A percentile compares a stretch with the other conserved stretches of the same genome.
Evolutionary conservation across 2,797 vertebrate genomes (phyloP).

Genomic region (Oryzias dopingdopingensis): DNA sequence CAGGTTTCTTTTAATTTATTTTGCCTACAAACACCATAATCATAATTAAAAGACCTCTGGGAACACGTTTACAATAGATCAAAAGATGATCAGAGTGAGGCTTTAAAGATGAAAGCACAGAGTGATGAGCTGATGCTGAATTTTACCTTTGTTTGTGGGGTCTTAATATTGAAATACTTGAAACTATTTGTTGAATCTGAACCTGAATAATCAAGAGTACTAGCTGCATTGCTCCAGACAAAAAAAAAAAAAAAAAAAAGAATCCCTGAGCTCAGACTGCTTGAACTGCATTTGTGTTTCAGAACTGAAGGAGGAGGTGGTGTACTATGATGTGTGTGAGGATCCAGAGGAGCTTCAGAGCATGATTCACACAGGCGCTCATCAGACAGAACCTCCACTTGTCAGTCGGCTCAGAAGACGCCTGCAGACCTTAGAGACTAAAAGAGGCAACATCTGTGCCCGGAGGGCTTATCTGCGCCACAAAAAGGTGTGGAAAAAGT

Average conservation of each 20-base stretch:
- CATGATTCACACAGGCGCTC: slow-evolving; percentile 54
- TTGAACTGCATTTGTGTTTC: slow-evolving; percentile 41
- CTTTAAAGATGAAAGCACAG: no score
- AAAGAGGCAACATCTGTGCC: slow-evolving; percentile 85
- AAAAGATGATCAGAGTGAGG: no score
- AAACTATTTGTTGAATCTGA: no score
- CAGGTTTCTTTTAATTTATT: no score
- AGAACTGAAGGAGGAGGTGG: slow-evolving; percentile 93
- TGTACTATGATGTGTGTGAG: slow-evolving; percentile 93
- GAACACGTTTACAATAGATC: no score
- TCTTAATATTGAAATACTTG: no score
- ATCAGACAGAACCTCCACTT: slow-evolving; percentile 48
- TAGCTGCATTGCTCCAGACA: not conserved
- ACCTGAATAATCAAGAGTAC: not conserved
- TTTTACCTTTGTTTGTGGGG: no score
- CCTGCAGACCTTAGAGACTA: slow-evolving; percentile 82
- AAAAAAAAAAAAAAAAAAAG: not conserved
- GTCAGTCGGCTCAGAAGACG: slow-evolving; percentile 73
- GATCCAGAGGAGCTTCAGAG: slow-evolving; percentile 86
- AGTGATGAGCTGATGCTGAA: no score
- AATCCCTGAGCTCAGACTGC: slow-evolving; percentile 1
- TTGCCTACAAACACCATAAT: no score
- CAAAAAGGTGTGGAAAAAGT: slow-evolving; percentile 79
- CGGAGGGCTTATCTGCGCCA: slow-evolving; percentile 87
- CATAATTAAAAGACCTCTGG: no score